Evolutionary conservation across 2,888 invertebrate genomes (phyloP), one percentile per base, ranked within the genome.

Genomic region (Actias luna): DNA sequence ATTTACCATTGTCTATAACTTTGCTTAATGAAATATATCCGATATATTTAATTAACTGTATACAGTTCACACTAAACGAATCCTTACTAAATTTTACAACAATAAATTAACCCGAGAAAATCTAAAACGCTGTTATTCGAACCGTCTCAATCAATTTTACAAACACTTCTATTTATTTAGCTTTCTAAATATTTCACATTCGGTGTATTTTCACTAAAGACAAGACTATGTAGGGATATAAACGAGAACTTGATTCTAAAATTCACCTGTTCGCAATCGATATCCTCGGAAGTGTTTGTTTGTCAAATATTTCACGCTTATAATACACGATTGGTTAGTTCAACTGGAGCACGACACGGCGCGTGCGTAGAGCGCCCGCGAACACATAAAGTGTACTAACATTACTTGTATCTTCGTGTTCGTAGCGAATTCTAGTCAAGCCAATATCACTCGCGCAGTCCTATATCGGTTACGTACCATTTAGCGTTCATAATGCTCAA

Each of bases 311-410:
- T 52, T 55, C 29, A 50, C 25, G 46, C 14, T 55, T 12, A 29
- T 55, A 55, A 55, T 29, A 5, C 55, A 55, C 55, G 55, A 29
- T 16, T 16, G n/a, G 10, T 27, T 55, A 16, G 12, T 55, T 29
- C 7, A n/a, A 29, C 16, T 16, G 10, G 22, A n/a, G 2, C 55
- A 55, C 55, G 29, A 59, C 62, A 50, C 55, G 62, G 64, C 75
- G 74, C 76, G 62, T 68, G 76, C 74, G 74, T 74, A 67, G 64
- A 58, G 35, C 66, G 46, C 64, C 60, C 65, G 64, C 68, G 63
- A 69, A 65, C 42, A 63, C 60, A 58, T 61, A 63, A 58, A 59
- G 57, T 58, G 57, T 60, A 74, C 67, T 67, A 67, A 58, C 68
- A 10, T 12, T 27, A 12, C 46, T n/a, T 22, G 25, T 18, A 35